These are phyloP conservation scores for Misgurnus anguillicaudatus DNA, from an alignment of 2,113 vertebrate genomes.

Conservation along the genomic window DNA sequence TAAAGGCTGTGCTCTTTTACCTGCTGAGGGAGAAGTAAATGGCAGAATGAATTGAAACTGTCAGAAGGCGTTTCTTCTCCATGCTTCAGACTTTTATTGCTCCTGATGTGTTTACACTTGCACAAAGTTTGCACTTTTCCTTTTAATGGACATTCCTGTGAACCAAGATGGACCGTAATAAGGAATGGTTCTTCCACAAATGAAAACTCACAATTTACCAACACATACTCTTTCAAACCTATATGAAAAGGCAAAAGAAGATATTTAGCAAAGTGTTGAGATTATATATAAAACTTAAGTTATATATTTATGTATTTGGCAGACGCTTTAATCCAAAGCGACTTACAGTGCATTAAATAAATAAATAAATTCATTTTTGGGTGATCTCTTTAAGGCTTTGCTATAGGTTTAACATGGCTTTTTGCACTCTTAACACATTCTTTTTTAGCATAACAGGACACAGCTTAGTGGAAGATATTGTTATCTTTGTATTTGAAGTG, in stretches of 20 bases:
- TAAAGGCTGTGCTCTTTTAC: conserved; percentile 87
- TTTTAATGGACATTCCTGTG: conserved; percentile 39
- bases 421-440: neutral
- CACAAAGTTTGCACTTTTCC: conserved; percentile 62
- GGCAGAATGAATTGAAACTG: conserved; percentile 13
- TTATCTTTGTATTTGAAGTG: neutral
- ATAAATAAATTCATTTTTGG: no score
- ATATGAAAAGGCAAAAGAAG: no score
- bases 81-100: conserved; percentile 49
- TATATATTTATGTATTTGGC: no score
- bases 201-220: no score
- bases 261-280: no score
- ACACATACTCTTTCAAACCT: no score
- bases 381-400: neutral
- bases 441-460: neutral
- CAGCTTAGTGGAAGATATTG: neutral
- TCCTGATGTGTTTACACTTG: conserved; percentile 67
- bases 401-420: neutral
- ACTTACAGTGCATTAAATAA: no score
- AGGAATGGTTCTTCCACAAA: conserved; percentile 63
- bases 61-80: conserved; percentile 35
- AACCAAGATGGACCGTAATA: conserved; percentile 27
- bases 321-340: no score
- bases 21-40: conserved; percentile 90
- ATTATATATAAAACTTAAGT: no score